Evolutionary conservation across 64 coral and sea anemone species (phyloP), one percentile per base, ranked within the genome.

Genomic region (Trachythela sp.): DNA sequence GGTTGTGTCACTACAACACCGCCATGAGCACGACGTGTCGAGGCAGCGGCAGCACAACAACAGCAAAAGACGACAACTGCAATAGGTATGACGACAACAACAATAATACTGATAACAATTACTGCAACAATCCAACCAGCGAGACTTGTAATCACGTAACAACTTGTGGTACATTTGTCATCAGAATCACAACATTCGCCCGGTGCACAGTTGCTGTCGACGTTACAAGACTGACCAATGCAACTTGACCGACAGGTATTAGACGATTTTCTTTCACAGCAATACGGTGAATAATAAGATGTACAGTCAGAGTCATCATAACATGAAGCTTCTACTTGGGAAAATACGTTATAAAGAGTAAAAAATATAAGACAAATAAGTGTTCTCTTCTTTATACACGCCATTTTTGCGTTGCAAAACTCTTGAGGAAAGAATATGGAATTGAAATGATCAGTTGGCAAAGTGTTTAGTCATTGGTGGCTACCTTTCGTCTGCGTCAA

Each of bases 101-200:
- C 75, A 36, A 80, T 35, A 20, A 80, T 22, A 80, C 75, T 80
- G 31, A 80, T 80, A 35, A 80, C 75, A 36, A 80, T 80, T 39
- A 80, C 75, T 34, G 75, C 75, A 14, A 80, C 75, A 18, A 80
- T 2, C 75, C 75, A 80, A 20, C 75, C 75, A 37, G 75, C 75
- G 10, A 80, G 75, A 80, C 68, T 26, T 31, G 68, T 24, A 13
- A 72, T 13, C 17, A 24, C 1, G 29, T 30, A 37, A 80, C 2
- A 3, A 36, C 8, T 9, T 8, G 75, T 34, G 20, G 20, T 36
- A 30, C 75, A 80, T 80, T 35, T 35, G 75, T 37, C 9, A 18
- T 80, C 75, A 17, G 33, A 37, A 39, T 39, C 37, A 36, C 75
- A 80, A 20, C 75, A 80, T 80, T 80, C 75, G 34, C 30, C 75